Evolutionary conservation across 2,888 invertebrate species (phyloP), one percentile per base, ranked within the genome.

Genomic region (Hymenopus coronatus): DNA sequence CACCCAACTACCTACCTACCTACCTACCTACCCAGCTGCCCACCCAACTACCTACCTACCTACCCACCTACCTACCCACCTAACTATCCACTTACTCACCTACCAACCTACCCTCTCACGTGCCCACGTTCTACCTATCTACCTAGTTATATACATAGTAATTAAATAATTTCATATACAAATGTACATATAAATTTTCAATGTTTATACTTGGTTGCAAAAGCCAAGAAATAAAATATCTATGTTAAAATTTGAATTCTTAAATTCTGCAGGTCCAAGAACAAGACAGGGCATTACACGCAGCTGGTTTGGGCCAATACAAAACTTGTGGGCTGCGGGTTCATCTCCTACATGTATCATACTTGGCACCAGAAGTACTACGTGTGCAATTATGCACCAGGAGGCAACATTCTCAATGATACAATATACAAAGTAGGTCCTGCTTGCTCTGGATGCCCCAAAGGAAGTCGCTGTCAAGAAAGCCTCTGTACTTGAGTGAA

Each of bases 301-400:
- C 87, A 87, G 27, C 33, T 87, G 25, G 82, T 87, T 12, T 87
- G 87, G 87, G 87, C n/a, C 33, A 27, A 30, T 0, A 33, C 87
- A 6, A 20, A 20, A 3, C 81, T 7, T 1, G 82, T 87, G 8
- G 87, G 87, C n/a, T 87, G 87, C 25, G 87, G 87, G 0, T 87
- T 54, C 87, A 87, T 33, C 7, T 27, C 87, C 14, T 87, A 82
- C 28, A n/a, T 25, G 28, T 12, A 85, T 14, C 4, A 82, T 6
- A 33, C 20, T 27, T 87, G 82, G 82, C 82, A 30, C 33, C 15
- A 33, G 20, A 81, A 87, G n/a, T 82, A 28, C 30, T 87, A 87
- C 82, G 82, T 87, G 8, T 87, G 87, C 14, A 82, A 87, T 33
- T 87, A 87, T 82, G 87, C 33, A 33, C 87, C 87, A 12, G 40